Percentiles rank a stretch among this genome's conserved stretches.
These are phyloP conservation scores for Apodemus sylvaticus DNA, from an alignment of 2,113 vertebrate genomes.

Conservation along the genomic window DNA sequence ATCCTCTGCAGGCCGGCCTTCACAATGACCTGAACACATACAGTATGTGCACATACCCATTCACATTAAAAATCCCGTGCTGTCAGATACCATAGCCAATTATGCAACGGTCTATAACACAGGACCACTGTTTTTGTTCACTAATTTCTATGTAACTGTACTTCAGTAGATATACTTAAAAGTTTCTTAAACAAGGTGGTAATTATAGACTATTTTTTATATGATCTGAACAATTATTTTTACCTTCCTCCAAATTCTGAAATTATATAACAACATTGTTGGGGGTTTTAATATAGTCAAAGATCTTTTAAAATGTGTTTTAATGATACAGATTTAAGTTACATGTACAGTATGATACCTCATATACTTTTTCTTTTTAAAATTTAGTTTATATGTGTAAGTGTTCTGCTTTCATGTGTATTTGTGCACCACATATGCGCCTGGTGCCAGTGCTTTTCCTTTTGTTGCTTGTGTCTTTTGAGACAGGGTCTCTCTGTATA, in stretches of 20 bases:
- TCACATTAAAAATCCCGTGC: neutral
- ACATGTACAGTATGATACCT: neutral
- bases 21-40: neutral
- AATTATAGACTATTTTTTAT: constrained; percentile 42
- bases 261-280: constrained; percentile 43
- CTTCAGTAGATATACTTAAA: constrained; percentile 46
- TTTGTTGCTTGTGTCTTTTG: neutral
- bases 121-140: constrained; percentile 23
- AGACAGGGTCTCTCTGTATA: neutral
- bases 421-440: neutral
- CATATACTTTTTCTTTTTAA: neutral
- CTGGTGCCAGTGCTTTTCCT: neutral
- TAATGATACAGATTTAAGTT: constrained; percentile 30
- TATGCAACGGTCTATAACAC: constrained; percentile 29
- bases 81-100: neutral
- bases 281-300: constrained; percentile 42
- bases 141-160: neutral
- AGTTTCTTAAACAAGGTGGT: constrained; percentile 45
- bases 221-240: constrained; percentile 54
- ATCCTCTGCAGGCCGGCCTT: neutral
- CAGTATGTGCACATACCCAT: neutral
- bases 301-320: neutral
- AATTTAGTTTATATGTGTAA: neutral
- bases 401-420: neutral
- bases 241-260: constrained; percentile 57